These are phyloP conservation scores for Smithornis capensis DNA, from an alignment of 2,113 vertebrate species.

Conservation along the genomic window DNA sequence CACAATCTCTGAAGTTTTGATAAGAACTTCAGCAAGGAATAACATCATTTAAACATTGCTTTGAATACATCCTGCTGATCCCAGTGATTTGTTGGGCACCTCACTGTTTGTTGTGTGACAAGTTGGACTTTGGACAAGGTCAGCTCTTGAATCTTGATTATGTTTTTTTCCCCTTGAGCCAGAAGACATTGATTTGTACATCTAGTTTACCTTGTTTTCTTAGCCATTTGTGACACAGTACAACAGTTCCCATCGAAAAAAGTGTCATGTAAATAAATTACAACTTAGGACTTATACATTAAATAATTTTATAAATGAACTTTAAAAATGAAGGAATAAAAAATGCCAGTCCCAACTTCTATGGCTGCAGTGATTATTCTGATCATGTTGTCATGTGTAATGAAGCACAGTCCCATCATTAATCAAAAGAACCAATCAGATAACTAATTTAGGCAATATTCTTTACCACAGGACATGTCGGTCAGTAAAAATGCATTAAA, in stretches of 20 bases:
- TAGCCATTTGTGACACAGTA: conserved; percentile 91
- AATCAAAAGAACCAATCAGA: conserved; percentile 93
- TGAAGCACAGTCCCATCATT: conserved; percentile 85
- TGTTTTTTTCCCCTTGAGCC: conserved; percentile 83
- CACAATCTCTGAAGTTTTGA: neutral
- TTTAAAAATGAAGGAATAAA: conserved; percentile 83
- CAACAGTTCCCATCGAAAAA: conserved; percentile 89
- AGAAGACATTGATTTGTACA: conserved; percentile 89
- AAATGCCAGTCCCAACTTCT: conserved; percentile 71
- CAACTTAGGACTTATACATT: conserved; percentile 82
- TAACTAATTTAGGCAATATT: conserved; percentile 94
- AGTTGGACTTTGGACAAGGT: conserved; percentile 85
- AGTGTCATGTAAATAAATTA: conserved; percentile 91
- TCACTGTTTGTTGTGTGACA: conserved; percentile 79
- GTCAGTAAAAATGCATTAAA: conserved; percentile 89
- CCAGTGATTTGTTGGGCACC: conserved; percentile 74
- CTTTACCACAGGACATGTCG: conserved; percentile 87
- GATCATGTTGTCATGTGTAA: conserved; percentile 89
- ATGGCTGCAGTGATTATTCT: conserved; percentile 81
- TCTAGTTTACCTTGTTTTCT: conserved; percentile 94
- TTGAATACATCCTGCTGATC: conserved; percentile 57
- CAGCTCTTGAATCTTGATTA: conserved; percentile 90
- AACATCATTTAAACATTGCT: conserved; percentile 24
- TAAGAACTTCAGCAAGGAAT: conserved; percentile 16
- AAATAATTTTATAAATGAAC: conserved; percentile 93